A percentile compares a stretch with the other conserved stretches of the same genome.
Conservation (phyloP, 2,797 vertebrate genomes). For the Anas bernieri region DNA sequence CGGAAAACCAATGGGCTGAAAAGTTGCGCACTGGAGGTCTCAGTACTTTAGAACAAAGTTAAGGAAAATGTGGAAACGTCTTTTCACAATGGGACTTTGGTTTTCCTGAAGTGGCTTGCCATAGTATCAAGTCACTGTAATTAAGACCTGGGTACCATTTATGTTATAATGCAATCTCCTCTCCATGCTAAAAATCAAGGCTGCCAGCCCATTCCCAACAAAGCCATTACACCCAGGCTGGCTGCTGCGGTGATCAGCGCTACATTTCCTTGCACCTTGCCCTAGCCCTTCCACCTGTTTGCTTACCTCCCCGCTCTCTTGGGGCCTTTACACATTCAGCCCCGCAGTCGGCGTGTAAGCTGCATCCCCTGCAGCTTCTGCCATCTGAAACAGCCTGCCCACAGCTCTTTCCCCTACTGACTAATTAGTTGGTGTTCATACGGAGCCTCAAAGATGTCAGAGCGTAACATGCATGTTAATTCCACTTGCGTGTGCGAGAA, state of each 20-base stretch:
- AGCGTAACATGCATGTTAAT: not conserved
- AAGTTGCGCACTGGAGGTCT: not conserved
- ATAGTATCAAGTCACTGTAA: not conserved
- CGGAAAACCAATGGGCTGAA: not conserved
- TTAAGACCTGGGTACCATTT: not conserved
- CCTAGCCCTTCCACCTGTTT: not conserved
- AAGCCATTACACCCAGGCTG: not conserved
- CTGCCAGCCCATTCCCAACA: not conserved
- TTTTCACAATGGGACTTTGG: not conserved
- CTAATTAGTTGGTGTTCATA: not conserved
- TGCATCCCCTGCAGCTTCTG: not conserved
- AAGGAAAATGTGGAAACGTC: not conserved
- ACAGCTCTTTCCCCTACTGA: not conserved
- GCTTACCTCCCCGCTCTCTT: not conserved
- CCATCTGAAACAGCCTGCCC: not conserved
- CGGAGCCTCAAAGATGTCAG: not conserved
- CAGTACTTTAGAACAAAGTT: not conserved
- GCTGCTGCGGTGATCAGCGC: not conserved
- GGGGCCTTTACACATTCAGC: not conserved
- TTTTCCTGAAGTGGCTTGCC: not conserved
- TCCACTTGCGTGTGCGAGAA: rapidly evolving
- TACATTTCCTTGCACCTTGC: not conserved
- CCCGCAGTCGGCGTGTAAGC: rapidly evolving
- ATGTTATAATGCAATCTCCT: not conserved
- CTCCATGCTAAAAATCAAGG: not conserved